phyloP scores from a whole-genome alignment of 2,888 invertebrate genomes.

The Cecidostiba fungosa region DNA sequence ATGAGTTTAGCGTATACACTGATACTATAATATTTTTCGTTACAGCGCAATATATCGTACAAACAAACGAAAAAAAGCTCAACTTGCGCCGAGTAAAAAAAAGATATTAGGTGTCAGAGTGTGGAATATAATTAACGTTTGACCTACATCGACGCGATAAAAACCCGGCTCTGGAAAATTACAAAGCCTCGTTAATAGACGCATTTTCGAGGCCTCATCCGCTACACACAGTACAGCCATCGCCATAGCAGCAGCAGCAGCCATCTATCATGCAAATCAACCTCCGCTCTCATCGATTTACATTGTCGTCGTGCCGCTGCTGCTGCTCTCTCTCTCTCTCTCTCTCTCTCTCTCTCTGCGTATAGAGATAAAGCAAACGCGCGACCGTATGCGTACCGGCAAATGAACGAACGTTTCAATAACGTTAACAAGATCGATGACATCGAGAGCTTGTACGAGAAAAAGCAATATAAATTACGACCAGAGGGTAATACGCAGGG shows the following conservation, averaged over 20 bases:
- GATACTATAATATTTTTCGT: too few relatives aligned
- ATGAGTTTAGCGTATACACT: not conserved
- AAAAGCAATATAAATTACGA: slow-evolving; percentile 28
- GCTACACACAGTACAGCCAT: not conserved
- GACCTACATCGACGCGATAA: not conserved
- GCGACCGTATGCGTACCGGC: not conserved
- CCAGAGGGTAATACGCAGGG: slow-evolving; percentile 3
- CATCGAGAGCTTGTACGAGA: not conserved
- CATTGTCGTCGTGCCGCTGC: slow-evolving; percentile 21
- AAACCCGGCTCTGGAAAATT: not conserved
- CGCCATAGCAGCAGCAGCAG: not conserved
- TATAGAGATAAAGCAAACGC: not conserved
- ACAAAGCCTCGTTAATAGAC: slow-evolving; percentile 15
- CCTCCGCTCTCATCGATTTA: slow-evolving; percentile 23
- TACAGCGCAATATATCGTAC: too few relatives aligned
- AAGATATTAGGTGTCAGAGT: not conserved
- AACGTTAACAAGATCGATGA: slow-evolving; percentile 53
- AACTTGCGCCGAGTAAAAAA: too few relatives aligned
- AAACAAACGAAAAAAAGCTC: too few relatives aligned
- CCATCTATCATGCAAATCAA: slow-evolving; percentile 59
- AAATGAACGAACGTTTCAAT: slow-evolving; percentile 32
- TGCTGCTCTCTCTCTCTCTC: too few relatives aligned
- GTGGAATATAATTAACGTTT: not conserved
- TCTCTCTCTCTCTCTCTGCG: too few relatives aligned
- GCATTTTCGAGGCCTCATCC: slow-evolving; percentile 5